Conservation (phyloP, 2,113 vertebrate genomes). For the Probosciger aterrimus region DNA sequence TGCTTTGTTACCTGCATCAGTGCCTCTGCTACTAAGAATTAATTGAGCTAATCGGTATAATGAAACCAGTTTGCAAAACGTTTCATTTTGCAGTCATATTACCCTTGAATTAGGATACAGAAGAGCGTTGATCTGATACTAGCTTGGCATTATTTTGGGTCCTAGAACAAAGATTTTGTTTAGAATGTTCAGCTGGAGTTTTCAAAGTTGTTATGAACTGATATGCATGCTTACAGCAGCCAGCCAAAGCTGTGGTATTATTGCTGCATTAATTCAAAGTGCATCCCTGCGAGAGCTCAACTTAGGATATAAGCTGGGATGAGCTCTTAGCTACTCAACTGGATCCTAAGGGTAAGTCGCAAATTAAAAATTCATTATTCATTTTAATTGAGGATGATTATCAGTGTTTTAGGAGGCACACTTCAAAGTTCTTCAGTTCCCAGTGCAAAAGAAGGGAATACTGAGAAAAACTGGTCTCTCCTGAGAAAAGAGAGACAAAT, state of each 20-base stretch:
- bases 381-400: conserved; percentile 71
- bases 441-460: conserved; percentile 41
- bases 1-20: neutral
- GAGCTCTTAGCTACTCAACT: conserved; percentile 59
- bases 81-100: neutral
- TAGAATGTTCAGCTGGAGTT: neutral
- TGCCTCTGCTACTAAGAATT: neutral
- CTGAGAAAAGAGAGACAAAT: conserved; percentile 10
- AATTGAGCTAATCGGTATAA: neutral
- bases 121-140: neutral
- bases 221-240: neutral
- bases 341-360: conserved; percentile 72
- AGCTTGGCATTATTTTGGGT: neutral
- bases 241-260: conserved; percentile 46
- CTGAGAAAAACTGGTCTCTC: conserved; percentile 33
- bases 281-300: conserved; percentile 63
- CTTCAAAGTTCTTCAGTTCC: conserved; percentile 63
- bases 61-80: neutral
- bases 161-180: neutral
- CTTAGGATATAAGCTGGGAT: conserved; percentile 66
- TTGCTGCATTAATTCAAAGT: conserved; percentile 63
- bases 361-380: conserved; percentile 79
- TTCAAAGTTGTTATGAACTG: neutral
- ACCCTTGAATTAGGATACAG: neutral
- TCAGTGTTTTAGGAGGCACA: conserved; percentile 62